Conservation (phyloP, 2,113 vertebrate species). For the Galeopterus variegatus region DNA sequence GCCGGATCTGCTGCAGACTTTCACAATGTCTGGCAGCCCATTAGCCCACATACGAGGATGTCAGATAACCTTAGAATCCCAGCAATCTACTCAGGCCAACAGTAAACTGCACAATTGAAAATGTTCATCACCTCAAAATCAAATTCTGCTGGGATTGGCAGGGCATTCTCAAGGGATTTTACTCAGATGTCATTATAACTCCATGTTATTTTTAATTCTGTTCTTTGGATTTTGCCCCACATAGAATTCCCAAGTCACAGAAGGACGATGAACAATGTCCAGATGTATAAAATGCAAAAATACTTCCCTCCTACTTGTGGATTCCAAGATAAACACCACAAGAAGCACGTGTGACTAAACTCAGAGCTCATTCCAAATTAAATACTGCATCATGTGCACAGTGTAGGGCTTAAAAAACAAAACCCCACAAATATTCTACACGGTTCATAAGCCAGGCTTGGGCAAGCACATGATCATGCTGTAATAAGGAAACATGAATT, state of each 20-base stretch:
- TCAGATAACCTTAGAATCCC: conserved; percentile 66
- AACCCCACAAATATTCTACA: conserved; percentile 88
- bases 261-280: conserved; percentile 85
- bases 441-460: conserved; percentile 85
- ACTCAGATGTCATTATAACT: conserved; percentile 78
- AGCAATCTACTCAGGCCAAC: conserved; percentile 48
- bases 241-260: conserved; percentile 86
- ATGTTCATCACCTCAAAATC: conserved; percentile 69
- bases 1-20: conserved; percentile 19
- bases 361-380: conserved; percentile 87
- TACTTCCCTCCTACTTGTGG: conserved; percentile 84
- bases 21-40: conserved; percentile 33
- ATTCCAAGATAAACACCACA: conserved; percentile 89
- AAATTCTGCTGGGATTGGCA: conserved; percentile 66
- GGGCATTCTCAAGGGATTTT: conserved; percentile 70
- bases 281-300: conserved; percentile 88
- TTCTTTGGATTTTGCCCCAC: conserved; percentile 77
- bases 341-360: conserved; percentile 87
- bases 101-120: conserved; percentile 71
- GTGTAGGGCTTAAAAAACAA: conserved; percentile 85
- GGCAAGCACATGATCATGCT: conserved; percentile 82
- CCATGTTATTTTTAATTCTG: conserved; percentile 83
- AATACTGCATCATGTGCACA: conserved; percentile 88
- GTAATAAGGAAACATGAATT: conserved; percentile 84
- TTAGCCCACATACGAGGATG: neutral